Evolutionary conservation across 2,113 vertebrate species (phyloP).

Genomic region (Dolichallabes microphthalmus): DNA sequence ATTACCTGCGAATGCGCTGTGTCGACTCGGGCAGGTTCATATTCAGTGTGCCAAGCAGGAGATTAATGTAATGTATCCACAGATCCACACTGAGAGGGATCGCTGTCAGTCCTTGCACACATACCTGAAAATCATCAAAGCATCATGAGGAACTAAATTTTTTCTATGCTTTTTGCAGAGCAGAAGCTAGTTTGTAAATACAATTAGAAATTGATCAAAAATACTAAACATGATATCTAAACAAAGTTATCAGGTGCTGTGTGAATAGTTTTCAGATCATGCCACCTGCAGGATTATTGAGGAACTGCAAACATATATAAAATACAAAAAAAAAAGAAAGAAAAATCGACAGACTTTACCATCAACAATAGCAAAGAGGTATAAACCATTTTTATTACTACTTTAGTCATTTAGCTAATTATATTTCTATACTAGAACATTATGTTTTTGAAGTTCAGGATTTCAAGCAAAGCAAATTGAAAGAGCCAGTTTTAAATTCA

Average conservation of each 20-base stretch:
- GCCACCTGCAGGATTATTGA: too few species aligned
- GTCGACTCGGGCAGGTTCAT: conserved; percentile 75
- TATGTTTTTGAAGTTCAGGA: neutral
- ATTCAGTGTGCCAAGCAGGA: conserved; percentile 75
- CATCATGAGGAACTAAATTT: neutral
- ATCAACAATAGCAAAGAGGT: neutral
- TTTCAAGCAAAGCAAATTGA: neutral
- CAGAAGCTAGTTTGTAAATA: neutral
- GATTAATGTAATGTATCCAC: conserved; percentile 84
- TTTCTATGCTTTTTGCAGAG: neutral
- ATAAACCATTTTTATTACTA: neutral
- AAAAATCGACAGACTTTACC: too few species aligned
- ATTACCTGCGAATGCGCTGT: conserved; percentile 74
- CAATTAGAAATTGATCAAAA: too few species aligned
- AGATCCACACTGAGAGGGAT: conserved; percentile 82
- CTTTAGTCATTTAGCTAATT: neutral
- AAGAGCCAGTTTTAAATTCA: neutral
- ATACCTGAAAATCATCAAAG: conserved; percentile 68
- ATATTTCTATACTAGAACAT: neutral
- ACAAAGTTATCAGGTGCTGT: too few species aligned
- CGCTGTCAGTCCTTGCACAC: conserved; percentile 72
- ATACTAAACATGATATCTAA: too few species aligned
- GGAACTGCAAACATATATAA: too few species aligned
- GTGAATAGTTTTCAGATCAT: too few species aligned
- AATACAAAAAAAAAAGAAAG: too few species aligned